Evolutionary conservation across 2,113 vertebrate genomes (phyloP).

Genomic region (Neotragus pygmaeus): DNA sequence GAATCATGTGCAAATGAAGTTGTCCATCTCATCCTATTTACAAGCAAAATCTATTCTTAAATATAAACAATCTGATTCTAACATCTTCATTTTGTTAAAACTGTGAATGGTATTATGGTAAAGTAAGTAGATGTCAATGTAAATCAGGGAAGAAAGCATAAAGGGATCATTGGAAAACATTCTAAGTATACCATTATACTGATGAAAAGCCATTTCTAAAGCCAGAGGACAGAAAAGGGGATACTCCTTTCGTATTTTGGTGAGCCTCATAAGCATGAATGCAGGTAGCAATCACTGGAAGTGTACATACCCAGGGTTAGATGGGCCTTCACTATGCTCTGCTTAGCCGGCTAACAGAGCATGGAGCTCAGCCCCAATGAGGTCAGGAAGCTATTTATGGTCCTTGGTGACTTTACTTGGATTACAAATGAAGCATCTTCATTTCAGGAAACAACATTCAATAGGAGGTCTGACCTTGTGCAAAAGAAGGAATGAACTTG

Average conservation of each 20-base stretch:
- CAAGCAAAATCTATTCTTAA: not conserved
- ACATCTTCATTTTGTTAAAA: not conserved
- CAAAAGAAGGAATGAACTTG: not conserved
- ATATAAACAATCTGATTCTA: not conserved
- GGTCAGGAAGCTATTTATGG: constrained; percentile 52
- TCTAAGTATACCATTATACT: not conserved
- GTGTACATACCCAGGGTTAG: not conserved
- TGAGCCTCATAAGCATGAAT: not conserved
- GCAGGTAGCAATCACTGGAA: not conserved
- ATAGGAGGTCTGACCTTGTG: not conserved
- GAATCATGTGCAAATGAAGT: not conserved
- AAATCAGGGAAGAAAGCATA: not conserved
- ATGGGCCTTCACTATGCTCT: constrained; percentile 14
- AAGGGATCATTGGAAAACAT: not conserved
- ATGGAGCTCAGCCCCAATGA: constrained; percentile 1
- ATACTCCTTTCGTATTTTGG: not conserved
- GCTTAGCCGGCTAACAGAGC: constrained; percentile 44
- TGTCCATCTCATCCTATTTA: not conserved
- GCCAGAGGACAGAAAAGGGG: not conserved
- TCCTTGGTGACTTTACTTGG: constrained; percentile 52
- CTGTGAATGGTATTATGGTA: not conserved
- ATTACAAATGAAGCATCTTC: constrained; percentile 54
- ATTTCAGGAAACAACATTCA: constrained; percentile 49
- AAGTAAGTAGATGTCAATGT: not conserved
- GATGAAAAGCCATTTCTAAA: not conserved